Conservation (phyloP, 2,797 vertebrate genomes). For the Todus mexicanus region DNA sequence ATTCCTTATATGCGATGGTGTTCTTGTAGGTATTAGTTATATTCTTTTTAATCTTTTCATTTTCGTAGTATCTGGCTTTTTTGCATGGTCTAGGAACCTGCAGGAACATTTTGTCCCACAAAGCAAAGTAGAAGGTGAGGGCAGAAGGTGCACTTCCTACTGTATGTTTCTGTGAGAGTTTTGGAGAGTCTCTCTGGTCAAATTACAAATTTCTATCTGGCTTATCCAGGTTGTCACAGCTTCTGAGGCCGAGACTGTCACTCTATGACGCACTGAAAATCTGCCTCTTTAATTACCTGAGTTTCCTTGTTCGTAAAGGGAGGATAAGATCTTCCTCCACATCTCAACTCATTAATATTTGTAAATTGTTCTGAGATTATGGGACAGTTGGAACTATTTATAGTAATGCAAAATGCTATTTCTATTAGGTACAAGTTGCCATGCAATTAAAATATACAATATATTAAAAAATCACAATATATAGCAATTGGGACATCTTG, state of each 20-base stretch:
- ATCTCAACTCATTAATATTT: constrained; percentile 41
- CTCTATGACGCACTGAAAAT: not conserved
- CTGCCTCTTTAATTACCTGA: constrained; percentile 16
- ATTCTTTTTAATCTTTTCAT: not conserved
- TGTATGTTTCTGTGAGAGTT: not conserved
- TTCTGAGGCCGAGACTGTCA: not conserved
- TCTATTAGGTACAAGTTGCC: constrained; percentile 10
- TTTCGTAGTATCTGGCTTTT: not conserved
- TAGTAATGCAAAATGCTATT: not conserved
- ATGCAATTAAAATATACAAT: constrained; percentile 20
- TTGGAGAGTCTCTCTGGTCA: not conserved
- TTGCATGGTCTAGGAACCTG: not conserved
- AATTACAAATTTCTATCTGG: not conserved
- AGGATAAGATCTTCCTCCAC: not conserved
- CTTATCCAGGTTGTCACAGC: not conserved
- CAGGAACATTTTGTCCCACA: not conserved
- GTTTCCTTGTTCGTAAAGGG: not conserved
- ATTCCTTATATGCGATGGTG: not conserved
- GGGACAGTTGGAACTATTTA: constrained; percentile 33
- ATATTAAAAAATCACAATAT: not conserved
- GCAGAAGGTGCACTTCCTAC: not conserved
- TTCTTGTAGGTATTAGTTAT: not conserved
- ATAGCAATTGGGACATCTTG: constrained; percentile 27
- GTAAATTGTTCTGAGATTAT: constrained; percentile 58
- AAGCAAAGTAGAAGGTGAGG: not conserved